Evolutionary conservation across 2,113 vertebrate species (phyloP), one percentile per base, ranked within the genome.

Genomic region (Chinchilla lanigera): DNA sequence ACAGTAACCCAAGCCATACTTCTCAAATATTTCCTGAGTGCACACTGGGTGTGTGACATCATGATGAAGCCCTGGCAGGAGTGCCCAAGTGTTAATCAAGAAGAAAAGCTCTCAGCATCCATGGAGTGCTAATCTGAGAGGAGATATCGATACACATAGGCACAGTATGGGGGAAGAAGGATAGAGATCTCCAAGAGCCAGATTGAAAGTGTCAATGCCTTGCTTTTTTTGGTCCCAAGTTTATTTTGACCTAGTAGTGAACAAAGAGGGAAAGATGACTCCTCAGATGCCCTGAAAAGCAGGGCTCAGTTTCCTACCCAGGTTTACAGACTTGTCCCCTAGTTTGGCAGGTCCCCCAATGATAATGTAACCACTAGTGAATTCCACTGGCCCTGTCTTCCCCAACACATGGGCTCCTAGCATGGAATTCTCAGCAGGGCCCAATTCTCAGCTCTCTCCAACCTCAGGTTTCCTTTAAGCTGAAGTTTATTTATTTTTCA

Each of bases 401-500:
- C 16, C 7, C 20, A 20, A 54, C 47, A 85, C 2, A 11, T 26
- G 69, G n/a, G 30, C 30, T 90, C 58, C 22, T 77, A 47, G 24
- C 26, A 1, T 35, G 35, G 19, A 22, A 50, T 50, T 87, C 71
- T 94, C 58, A 54, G 52, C 11, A 16, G 3, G 13, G 86, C 20
- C 35, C 44, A 17, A 44, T 56, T 89, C 30, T 69, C 50, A 78
- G 63, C 87, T 35, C n/a, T 91, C 83, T 54, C 35, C 44, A 81
- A 2, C 28, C 33, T 73, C 60, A 12, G 24, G 28, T 85, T 93
- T 81, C 78, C 75, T 93, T 95, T 89, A 91, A 90, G 80, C 47
- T 54, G 22, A 75, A 93, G 77, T 24, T 78, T 91, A 61, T 89
- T 96, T 83, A 60, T 98, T 96, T 81, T 94, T 71, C 75, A 54